phyloP scores from a whole-genome alignment of 1,140 invertebrate species.

The Alviniconcha marisindica region DNA sequence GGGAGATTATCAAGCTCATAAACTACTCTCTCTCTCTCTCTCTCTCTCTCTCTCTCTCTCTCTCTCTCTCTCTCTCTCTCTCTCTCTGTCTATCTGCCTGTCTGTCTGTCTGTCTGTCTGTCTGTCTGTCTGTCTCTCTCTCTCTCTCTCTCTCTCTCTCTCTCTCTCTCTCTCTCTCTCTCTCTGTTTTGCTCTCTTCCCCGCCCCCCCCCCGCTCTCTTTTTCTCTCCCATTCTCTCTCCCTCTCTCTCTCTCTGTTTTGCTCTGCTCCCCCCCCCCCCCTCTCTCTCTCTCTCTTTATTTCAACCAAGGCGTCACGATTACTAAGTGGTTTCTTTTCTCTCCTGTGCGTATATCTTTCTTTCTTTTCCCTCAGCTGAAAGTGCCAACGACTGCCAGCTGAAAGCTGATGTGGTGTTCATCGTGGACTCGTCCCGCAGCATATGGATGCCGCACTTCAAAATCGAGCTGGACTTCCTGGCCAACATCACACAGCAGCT shows the following conservation, averaged over 20 bases:
- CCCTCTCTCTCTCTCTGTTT: neutral
- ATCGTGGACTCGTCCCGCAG: constrained; percentile 66
- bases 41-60: neutral
- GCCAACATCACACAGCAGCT: constrained; percentile 29
- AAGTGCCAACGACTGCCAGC: constrained; percentile 21
- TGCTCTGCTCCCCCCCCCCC: neutral
- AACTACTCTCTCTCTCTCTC: neutral
- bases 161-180: neutral
- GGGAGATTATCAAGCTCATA: neutral
- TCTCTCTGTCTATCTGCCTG: neutral
- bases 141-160: neutral
- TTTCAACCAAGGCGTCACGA: neutral
- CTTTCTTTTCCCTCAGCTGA: neutral
- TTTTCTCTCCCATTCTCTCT: neutral
- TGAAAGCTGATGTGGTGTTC: constrained; percentile 60
- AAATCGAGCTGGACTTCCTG: constrained; percentile 37
- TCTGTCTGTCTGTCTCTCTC: neutral
- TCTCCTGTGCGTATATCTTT: neutral
- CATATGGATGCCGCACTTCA: constrained; percentile 63
- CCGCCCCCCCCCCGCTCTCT: too few species aligned
- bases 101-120: neutral
- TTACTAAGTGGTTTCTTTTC: neutral
- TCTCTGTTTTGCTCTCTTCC: neutral
- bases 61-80: neutral
- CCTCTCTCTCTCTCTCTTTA: neutral